Conservation (phyloP, 2,113 vertebrate species). For the Cyanoramphus novaezelandiae region DNA sequence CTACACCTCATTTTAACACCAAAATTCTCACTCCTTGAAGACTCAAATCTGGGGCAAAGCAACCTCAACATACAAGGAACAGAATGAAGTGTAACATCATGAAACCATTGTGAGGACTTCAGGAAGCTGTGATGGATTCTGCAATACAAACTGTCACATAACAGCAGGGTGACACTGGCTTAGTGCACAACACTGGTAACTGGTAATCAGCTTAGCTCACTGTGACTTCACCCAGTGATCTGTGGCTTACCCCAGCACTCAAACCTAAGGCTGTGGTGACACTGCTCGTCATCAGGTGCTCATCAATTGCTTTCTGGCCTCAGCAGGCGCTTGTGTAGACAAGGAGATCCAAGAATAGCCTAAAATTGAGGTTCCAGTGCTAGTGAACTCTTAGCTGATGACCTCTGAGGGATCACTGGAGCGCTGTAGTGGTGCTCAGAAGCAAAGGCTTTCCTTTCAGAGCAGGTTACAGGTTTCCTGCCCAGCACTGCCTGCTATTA, state of each 20-base stretch:
- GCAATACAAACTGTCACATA: background rate
- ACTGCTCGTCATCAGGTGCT: background rate
- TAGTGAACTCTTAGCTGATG: background rate
- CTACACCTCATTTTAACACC: background rate
- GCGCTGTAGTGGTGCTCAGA: background rate
- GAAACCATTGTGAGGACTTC: background rate
- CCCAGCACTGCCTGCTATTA: background rate
- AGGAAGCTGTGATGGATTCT: background rate
- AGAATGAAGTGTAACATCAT: background rate
- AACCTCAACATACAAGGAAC: accelerated
- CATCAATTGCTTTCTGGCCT: background rate
- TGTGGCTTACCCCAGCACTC: background rate
- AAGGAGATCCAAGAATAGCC: background rate
- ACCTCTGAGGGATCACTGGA: background rate
- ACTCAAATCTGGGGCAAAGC: accelerated
- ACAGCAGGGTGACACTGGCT: background rate
- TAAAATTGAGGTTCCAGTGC: background rate
- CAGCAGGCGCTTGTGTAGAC: background rate
- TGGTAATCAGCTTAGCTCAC: background rate
- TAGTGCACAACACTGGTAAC: background rate
- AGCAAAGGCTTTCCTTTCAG: background rate
- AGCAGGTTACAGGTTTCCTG: background rate
- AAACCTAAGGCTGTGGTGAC: background rate
- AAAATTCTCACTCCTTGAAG: background rate
- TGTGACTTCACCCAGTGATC: background rate